Evolutionary conservation across 1,140 invertebrate species (phyloP).

Genomic region (Frieseomelitta varia): DNA sequence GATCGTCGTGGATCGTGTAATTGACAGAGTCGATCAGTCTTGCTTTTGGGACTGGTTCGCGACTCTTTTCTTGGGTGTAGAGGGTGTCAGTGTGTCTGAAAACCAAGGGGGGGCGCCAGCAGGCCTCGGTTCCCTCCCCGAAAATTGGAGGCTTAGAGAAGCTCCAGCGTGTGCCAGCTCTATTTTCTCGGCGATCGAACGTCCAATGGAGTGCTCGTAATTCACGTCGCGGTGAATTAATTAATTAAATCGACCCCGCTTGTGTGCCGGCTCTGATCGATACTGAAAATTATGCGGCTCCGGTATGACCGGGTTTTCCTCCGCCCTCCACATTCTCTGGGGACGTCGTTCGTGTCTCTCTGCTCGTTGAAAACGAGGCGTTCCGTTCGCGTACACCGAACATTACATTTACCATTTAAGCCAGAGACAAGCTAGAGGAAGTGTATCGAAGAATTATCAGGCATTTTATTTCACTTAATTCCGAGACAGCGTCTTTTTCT

Average conservation of each 20-base stretch:
- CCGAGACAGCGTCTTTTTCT: no score
- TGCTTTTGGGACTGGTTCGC: no score
- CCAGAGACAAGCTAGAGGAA: no score
- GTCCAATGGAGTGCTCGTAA: slow-evolving; percentile 52
- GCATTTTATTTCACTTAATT: no score
- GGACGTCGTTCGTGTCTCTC: background rate
- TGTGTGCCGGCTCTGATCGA: slow-evolving; percentile 51
- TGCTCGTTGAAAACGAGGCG: background rate
- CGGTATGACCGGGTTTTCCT: background rate
- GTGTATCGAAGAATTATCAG: no score
- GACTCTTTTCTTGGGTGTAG: no score
- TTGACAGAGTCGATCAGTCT: no score
- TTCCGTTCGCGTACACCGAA: background rate
- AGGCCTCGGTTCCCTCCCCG: background rate
- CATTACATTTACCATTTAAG: no score
- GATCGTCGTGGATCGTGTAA: no score
- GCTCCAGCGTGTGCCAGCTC: slow-evolving; percentile 5
- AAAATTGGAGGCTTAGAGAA: slow-evolving; percentile 29
- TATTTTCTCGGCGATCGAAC: slow-evolving; percentile 58
- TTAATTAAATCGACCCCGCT: slow-evolving; percentile 60
- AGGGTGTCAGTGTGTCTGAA: no score
- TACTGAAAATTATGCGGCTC: slow-evolving; percentile 55
- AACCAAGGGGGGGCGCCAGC: background rate
- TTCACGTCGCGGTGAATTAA: slow-evolving; percentile 57
- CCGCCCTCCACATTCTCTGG: background rate